These are phyloP conservation scores for Himalopsyche kuldschensis DNA, from an alignment of 2,888 invertebrate species.

Conservation along the genomic window DNA sequence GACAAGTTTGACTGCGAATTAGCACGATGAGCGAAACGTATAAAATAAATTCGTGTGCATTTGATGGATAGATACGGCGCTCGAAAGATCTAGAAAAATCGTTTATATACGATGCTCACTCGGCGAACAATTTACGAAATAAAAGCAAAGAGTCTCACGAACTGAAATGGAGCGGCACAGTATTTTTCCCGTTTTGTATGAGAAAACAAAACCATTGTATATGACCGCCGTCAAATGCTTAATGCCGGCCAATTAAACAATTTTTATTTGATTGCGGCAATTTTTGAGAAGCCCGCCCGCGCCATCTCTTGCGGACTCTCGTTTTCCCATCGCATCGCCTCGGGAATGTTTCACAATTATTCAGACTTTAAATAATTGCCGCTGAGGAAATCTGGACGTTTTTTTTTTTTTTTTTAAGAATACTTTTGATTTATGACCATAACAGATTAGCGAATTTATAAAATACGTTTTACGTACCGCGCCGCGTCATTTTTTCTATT, in stretches of 20 bases:
- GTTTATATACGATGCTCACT: no score
- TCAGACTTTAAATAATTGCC: background rate
- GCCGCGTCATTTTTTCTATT: no score
- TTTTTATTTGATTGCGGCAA: background rate
- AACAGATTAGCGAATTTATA: background rate
- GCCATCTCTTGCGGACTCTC: background rate
- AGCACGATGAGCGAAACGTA: no score
- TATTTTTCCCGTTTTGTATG: no score
- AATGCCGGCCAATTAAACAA: background rate
- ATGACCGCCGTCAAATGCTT: background rate
- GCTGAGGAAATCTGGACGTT: background rate
- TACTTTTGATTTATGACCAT: background rate
- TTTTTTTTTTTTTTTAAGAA: background rate
- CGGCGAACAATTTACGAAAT: no score
- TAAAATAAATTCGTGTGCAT: no score
- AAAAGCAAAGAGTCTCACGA: no score
- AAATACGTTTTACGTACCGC: background rate
- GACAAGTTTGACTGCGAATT: no score
- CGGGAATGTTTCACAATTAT: background rate
- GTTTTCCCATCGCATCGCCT: background rate
- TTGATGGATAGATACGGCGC: no score
- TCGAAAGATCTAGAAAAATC: no score
- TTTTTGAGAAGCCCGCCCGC: background rate
- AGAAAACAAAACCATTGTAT: background rate
- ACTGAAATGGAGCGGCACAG: no score